A percentile compares a stretch with the other conserved stretches of the same genome.
phyloP scores from a whole-genome alignment of 2,888 invertebrate species.

The Tanytarsus gracilentus region DNA sequence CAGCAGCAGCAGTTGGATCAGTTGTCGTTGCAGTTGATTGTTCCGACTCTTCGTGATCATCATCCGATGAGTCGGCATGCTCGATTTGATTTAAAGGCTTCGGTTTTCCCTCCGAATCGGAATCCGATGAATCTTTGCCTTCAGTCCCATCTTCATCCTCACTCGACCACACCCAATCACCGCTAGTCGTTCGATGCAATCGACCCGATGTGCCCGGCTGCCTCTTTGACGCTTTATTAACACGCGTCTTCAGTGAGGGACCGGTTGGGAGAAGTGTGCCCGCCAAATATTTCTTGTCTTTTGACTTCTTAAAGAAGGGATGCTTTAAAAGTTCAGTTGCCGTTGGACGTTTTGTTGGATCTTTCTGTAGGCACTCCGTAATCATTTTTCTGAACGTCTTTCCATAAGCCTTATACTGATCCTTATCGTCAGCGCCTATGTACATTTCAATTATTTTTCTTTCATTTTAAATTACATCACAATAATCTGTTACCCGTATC shows the following conservation, averaged over 20 bases:
- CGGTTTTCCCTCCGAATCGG: constrained; percentile 46
- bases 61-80: constrained; percentile 51
- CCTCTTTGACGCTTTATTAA: constrained; percentile 72
- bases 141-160: constrained; percentile 78
- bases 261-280: constrained; percentile 77
- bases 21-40: constrained; percentile 44
- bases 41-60: constrained; percentile 45
- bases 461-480: constrained; percentile 34
- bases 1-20: constrained; percentile 41
- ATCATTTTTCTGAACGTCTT: constrained; percentile 97
- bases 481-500: constrained; percentile 56
- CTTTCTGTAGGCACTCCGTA: constrained; percentile 91
- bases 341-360: constrained; percentile 87
- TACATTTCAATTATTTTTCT: constrained; percentile 35
- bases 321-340: constrained; percentile 93
- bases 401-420: constrained; percentile 95
- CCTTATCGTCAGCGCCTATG: constrained; percentile 77
- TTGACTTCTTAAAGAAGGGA: constrained; percentile 96
- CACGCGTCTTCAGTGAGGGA: constrained; percentile 80
- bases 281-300: constrained; percentile 80
- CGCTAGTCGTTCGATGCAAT: constrained; percentile 86
- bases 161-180: constrained; percentile 98
- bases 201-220: constrained; percentile 80
- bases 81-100: constrained; percentile 54
- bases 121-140: constrained; percentile 43